Evolutionary conservation across 2,888 invertebrate genomes (phyloP).

Genomic region (Marasmarcha lunaedactyla): DNA sequence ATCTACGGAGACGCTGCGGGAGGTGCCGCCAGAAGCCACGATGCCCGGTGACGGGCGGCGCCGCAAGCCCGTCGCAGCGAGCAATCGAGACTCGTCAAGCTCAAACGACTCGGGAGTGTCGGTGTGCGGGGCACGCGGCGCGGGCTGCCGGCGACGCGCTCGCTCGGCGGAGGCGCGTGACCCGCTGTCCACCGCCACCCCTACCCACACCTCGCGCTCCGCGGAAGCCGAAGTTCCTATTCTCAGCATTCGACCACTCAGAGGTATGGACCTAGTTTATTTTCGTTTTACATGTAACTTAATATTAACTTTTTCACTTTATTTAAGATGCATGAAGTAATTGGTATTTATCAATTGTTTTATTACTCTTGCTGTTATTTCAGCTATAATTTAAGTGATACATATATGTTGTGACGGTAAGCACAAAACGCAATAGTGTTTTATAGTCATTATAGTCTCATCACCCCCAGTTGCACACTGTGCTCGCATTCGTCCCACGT

Average conservation of each 20-base stretch:
- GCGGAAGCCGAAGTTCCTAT: slow-evolving; percentile 83
- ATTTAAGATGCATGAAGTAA: neutral
- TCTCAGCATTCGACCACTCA: slow-evolving; percentile 67
- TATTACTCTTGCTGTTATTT: too few species aligned
- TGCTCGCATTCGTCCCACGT: too few species aligned
- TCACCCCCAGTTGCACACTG: too few species aligned
- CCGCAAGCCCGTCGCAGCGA: slow-evolving; percentile 70
- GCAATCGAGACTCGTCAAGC: slow-evolving; percentile 82
- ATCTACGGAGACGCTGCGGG: slow-evolving; percentile 59
- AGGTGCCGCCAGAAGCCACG: slow-evolving; percentile 32
- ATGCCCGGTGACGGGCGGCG: slow-evolving; percentile 25
- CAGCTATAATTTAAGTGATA: too few species aligned
- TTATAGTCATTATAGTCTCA: too few species aligned
- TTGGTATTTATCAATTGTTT: too few species aligned
- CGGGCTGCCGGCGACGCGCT: slow-evolving; percentile 43
- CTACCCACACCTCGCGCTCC: slow-evolving; percentile 73
- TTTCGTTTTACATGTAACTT: too few species aligned
- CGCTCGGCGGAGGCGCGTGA: slow-evolving; percentile 67
- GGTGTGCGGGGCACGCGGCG: slow-evolving; percentile 49
- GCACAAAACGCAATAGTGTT: too few species aligned
- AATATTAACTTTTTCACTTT: too few species aligned
- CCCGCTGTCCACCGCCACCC: slow-evolving; percentile 66
- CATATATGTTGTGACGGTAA: neutral
- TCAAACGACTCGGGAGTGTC: slow-evolving; percentile 87
- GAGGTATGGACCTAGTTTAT: slow-evolving; percentile 50